These are phyloP conservation scores for Drosophila subsilvestris DNA, from an alignment of 2,888 invertebrate genomes.

Conservation along the genomic window DNA sequence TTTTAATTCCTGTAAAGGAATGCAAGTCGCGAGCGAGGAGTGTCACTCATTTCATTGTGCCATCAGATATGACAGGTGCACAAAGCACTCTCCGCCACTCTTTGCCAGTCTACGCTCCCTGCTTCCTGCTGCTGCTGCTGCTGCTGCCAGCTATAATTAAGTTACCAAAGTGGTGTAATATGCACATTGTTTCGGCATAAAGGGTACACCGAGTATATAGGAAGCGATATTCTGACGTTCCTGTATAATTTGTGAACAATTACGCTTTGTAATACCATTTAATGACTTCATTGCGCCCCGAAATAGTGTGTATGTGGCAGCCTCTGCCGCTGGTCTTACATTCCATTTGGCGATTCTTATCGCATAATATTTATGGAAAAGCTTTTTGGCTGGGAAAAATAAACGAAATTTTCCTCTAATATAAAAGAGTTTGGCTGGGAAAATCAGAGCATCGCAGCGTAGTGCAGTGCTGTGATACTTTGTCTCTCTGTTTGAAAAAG, in stretches of 20 bases:
- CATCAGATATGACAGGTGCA: conserved; percentile 67
- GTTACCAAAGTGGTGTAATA: conserved; percentile 70
- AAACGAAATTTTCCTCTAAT: neutral
- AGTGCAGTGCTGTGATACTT: neutral
- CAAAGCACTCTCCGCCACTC: conserved; percentile 26
- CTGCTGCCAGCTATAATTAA: conserved; percentile 65
- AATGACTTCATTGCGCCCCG: conserved; percentile 72
- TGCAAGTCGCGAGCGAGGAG: conserved; percentile 41
- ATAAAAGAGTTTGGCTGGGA: neutral
- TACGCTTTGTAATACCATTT: conserved; percentile 79
- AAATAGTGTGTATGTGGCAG: conserved; percentile 36
- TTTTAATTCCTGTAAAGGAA: conserved; percentile 51
- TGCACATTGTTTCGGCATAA: conserved; percentile 55
- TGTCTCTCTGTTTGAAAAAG: neutral
- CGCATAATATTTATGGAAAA: conserved; percentile 34
- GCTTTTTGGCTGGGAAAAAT: conserved; percentile 25
- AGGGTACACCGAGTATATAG: conserved; percentile 30
- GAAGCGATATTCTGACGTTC: conserved; percentile 46
- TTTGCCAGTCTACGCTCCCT: neutral
- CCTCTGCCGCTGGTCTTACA: conserved; percentile 28
- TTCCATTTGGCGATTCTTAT: conserved; percentile 59
- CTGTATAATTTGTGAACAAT: conserved; percentile 78
- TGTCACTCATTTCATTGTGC: conserved; percentile 59
- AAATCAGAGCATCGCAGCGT: neutral
- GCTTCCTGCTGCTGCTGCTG: neutral